These are phyloP conservation scores for Phymorhynchus buccinoides DNA, from an alignment of 1,140 invertebrate genomes.

Conservation along the genomic window DNA sequence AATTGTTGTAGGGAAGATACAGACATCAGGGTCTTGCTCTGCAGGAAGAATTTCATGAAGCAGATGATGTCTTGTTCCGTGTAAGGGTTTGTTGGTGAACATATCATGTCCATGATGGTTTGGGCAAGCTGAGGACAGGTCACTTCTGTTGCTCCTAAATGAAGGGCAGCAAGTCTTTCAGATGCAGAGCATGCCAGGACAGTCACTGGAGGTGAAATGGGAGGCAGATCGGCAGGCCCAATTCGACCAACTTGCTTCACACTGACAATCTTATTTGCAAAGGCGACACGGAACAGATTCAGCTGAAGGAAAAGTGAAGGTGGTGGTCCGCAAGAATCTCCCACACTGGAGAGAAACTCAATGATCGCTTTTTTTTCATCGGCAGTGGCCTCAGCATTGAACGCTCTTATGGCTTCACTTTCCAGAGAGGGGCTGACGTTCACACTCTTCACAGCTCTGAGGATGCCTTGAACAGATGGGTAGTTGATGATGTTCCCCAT, in stretches of 20 bases:
- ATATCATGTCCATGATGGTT: constrained; percentile 5
- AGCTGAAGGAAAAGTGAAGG: constrained; percentile 11
- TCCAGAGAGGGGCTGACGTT: background rate
- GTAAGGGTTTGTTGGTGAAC: background rate
- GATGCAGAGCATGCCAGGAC: background rate
- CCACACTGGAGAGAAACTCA: background rate
- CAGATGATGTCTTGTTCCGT: background rate
- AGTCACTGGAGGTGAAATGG: background rate
- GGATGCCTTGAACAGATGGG: constrained; percentile 16
- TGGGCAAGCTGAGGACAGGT: background rate
- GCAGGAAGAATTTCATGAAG: constrained; percentile 38
- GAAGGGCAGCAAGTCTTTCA: constrained; percentile 2
- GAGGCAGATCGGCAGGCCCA: constrained; percentile 13
- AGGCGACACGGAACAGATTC: background rate
- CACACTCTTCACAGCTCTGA: constrained; percentile 1
- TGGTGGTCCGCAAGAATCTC: background rate
- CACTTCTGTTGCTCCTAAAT: constrained; percentile 19
- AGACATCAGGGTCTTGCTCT: background rate
- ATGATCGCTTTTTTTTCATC: constrained; percentile 2
- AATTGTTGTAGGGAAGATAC: background rate
- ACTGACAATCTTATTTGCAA: background rate
- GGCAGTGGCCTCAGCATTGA: background rate
- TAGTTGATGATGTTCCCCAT: constrained; percentile 34
- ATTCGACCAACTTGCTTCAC: constrained; percentile 3
- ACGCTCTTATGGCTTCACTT: background rate